These are phyloP conservation scores for Alloscopus bannaensis DNA, from an alignment of 2,888 invertebrate genomes.

Conservation along the genomic window DNA sequence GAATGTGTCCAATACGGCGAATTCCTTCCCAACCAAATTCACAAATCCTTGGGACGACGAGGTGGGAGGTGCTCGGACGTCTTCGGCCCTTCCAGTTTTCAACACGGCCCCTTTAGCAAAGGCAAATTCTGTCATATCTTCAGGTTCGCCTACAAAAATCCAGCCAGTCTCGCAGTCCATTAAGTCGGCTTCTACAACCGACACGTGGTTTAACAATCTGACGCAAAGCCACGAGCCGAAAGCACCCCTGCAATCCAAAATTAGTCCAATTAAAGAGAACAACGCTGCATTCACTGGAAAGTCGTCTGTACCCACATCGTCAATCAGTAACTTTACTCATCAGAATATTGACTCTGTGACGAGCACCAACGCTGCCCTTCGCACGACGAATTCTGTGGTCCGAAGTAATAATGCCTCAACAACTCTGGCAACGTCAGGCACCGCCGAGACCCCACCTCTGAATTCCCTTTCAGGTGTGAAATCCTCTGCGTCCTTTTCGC, in stretches of 20 bases:
- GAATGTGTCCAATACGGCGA: conserved; percentile 42
- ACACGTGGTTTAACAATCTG: conserved; percentile 70
- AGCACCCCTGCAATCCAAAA: conserved; percentile 66
- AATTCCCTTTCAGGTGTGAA: conserved; percentile 52
- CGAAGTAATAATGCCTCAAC: not conserved
- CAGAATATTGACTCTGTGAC: conserved; percentile 17
- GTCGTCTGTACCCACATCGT: not conserved
- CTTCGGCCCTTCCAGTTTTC: conserved; percentile 67
- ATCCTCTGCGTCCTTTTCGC: conserved; percentile 46
- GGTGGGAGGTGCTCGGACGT: conserved; percentile 42
- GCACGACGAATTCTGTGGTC: conserved; percentile 1
- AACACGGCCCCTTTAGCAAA: conserved; percentile 65
- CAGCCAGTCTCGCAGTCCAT: conserved; percentile 28
- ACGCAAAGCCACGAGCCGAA: conserved; percentile 70
- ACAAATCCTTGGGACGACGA: conserved; percentile 73
- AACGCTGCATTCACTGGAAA: conserved; percentile 22
- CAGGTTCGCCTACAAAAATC: conserved; percentile 37
- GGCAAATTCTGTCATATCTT: conserved; percentile 60
- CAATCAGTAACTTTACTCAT: conserved; percentile 22
- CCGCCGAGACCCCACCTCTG: conserved; percentile 15
- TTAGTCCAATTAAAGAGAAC: conserved; percentile 57
- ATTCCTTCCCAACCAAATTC: conserved; percentile 69
- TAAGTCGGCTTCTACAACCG: conserved; percentile 40
- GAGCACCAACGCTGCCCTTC: conserved; percentile 30
- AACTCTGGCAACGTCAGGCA: not conserved